Evolutionary conservation across 2,888 invertebrate genomes (phyloP).

Genomic region (Charanyca ferruginea): DNA sequence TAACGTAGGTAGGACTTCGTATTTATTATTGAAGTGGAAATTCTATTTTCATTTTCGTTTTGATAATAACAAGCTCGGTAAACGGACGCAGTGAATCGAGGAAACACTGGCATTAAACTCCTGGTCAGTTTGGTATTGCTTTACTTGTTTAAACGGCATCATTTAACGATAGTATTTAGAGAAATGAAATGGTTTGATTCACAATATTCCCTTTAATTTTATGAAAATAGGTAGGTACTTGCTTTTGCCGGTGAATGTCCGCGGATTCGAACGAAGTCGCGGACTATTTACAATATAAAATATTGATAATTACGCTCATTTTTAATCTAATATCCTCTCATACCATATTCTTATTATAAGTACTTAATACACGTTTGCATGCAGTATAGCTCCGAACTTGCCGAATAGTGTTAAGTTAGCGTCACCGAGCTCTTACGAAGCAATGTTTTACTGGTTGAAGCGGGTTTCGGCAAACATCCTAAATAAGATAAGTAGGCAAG

Average conservation of each 20-base stretch:
- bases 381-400: conserved; percentile 16
- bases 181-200: neutral
- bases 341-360: neutral
- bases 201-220: no score
- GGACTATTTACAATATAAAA: no score
- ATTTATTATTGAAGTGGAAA: conserved; percentile 35
- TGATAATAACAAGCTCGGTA: conserved; percentile 13
- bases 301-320: no score
- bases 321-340: neutral
- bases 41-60: conserved; percentile 40
- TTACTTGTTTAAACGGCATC: conserved; percentile 15
- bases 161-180: neutral
- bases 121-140: conserved; percentile 9
- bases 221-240: no score
- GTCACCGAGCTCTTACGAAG: conserved; percentile 46
- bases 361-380: neutral
- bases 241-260: no score
- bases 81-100: conserved; percentile 19
- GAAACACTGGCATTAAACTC: conserved; percentile 4
- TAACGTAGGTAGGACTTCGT: conserved; percentile 3
- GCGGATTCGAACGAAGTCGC: no score
- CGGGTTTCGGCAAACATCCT: conserved; percentile 52
- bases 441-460: conserved; percentile 45
- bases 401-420: conserved; percentile 43
- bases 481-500: conserved; percentile 53